Base-by-base conservation (phyloP, 1,140 invertebrate genomes). In the Chlorops oryzae region DNA sequence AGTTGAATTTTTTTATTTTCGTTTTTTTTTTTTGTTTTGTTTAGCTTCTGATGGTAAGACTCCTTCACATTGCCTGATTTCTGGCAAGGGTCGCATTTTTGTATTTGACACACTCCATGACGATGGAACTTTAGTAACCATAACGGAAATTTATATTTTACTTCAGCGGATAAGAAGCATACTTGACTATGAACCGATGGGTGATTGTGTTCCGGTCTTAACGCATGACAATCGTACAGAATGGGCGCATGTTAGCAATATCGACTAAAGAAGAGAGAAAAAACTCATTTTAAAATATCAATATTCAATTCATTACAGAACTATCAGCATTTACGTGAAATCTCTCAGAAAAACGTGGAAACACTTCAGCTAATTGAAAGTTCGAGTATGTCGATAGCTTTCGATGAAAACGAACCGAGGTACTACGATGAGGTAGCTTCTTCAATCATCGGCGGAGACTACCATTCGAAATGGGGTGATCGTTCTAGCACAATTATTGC, bases 311-410 rank as follows among this genome's bases (percentile, higher is more conserved):
- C 3, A 3, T 53, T 58, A 15, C 49, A 72, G 58, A 74, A 73
- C 50, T 59, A 72, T n/a, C 65, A 76, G 40, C 78, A 71, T 51
- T 32, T 76, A 4, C 50, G 57, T 37, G 83, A 83, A 57, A 59
- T 73, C 7, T 78, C 69, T 12, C 78, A 78, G 3, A 65, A 78
- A 20, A 87, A 87, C 63, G 78, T 75, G 59, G 65, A 75, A 23
- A 80, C 75, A 5, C 64, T 87, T 3, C 72, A 77, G 53, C 70
- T 76, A 23, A 81, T 87, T 54, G 85, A 87, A 65, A 79, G 78
- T 62, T 77, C 81, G 48, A 75, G 77, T 38, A 81, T 86, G 63
- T 73, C 77, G 28, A 52, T 85, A 9, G 71, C 74, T 44, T 71
- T 86, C 50, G 85, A 87, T 61, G 80, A 83, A 28, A 56, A 68